Evolutionary conservation across 2,888 invertebrate species (phyloP), one percentile per base, ranked within the genome.

Genomic region (Agrotis exclamationis): DNA sequence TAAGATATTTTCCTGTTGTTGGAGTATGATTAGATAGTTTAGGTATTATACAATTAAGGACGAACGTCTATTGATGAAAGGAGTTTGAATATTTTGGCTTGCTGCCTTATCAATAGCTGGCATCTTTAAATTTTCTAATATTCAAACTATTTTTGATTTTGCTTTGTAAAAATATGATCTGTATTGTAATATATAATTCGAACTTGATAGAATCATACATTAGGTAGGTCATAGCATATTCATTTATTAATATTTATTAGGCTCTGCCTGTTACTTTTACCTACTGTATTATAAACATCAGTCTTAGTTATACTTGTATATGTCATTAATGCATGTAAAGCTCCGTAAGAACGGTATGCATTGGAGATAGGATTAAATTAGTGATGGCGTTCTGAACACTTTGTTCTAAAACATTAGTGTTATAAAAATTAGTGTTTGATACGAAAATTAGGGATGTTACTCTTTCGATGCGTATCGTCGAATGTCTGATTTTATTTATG

Each of bases 131-230:
- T 33, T 56, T 1, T 33, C 33, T 33, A 56, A 56, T 14, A n/a
- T 13, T 33, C 33, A n/a, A 33, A 56, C 33, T 64, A 22, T n/a
- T 28, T 67, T 60, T 62, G 45, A 50, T 82, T 73, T 59, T 50
- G 64, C 67, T 81, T 81, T 77, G 73, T 83, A 76, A 70, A 78
- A 77, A 71, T 70, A 62, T 82, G 73, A 79, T 84, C 74, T 80
- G 82, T 70, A 72, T 62, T 78, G 67, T 74, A 56, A 56, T 75
- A 65, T 68, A 70, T 70, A 70, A 62, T 69, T 73, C 57, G 18
- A 45, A 75, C 20, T 76, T 69, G 20, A 24, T 64, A 74, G 56
- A 69, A 74, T 74, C 63, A 67, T 74, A 63, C 64, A 70, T 56
- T 71, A 68, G 66, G 44, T 69, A 56, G 33, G 39, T 33, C 33